Evolutionary conservation across 2,113 vertebrate genomes (phyloP).

Genomic region (Chaetorhynchus papuensis): DNA sequence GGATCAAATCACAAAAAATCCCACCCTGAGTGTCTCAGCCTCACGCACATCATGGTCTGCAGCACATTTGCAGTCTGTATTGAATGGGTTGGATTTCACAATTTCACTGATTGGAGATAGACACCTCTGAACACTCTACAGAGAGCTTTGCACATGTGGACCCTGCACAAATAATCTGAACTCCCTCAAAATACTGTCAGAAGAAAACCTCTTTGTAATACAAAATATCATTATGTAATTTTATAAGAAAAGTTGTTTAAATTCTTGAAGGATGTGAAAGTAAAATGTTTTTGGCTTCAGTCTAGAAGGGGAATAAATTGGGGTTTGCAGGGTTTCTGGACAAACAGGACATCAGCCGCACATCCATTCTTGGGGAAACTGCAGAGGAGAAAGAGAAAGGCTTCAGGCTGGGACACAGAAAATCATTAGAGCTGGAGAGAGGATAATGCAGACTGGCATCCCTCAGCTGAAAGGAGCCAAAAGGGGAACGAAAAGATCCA

Average conservation of each 20-base stretch:
- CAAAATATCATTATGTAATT: neutral
- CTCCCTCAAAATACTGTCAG: neutral
- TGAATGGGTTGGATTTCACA: neutral
- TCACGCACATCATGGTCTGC: fast-evolving
- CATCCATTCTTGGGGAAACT: neutral
- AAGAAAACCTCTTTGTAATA: neutral
- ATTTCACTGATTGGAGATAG: neutral
- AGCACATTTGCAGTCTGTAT: neutral
- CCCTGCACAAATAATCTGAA: neutral
- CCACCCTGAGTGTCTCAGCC: neutral
- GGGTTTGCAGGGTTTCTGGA: neutral
- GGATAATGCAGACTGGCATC: neutral
- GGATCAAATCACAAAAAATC: neutral
- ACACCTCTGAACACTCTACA: neutral
- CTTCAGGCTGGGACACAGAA: neutral
- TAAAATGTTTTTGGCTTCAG: neutral
- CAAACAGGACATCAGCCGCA: neutral
- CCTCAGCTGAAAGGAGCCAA: neutral
- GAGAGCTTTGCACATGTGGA: neutral
- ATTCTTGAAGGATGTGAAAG: neutral
- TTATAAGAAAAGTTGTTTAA: neutral
- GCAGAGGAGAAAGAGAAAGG: neutral
- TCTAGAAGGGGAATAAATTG: neutral
- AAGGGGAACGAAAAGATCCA: neutral
- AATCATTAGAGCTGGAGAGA: neutral